Evolutionary conservation across 2,888 invertebrate species (phyloP), one percentile per base, ranked within the genome.

Genomic region (Agrotis exclamationis): DNA sequence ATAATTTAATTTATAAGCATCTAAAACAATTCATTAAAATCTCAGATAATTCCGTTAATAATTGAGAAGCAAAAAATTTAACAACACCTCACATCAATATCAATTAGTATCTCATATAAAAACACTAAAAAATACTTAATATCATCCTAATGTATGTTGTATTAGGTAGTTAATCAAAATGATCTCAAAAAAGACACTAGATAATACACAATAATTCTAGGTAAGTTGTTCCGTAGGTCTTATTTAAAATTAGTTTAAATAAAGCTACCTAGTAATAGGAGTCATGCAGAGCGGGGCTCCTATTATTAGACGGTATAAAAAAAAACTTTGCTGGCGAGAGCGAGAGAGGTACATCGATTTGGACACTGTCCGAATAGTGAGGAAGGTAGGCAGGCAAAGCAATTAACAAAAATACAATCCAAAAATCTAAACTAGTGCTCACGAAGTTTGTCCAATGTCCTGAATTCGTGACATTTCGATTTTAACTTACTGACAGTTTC

Each of bases 61-160:
- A 57, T 4, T 60, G 33, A 28, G 11, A 16, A n/a, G 44, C 57
- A 77, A 78, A 84, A 84, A 78, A 45, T 0, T 13, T 82, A 72
- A 75, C 78, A 70, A 69, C 71, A 74, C 6, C 22, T 63, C 59
- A 51, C 84, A 83, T 84, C 65, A 83, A 79, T 84, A 82, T 80
- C 80, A 84, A 83, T 84, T 83, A 84, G 65, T 50, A 33, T 70
- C 56, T 47, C 22, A 24, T 22, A 62, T 48, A 74, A 73, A 82
- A 75, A 45, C 58, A 24, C n/a, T 11, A 7, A 45, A 54, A 66
- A 68, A 53, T 58, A 44, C 60, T 44, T 71, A 62, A 59, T 68
- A 63, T 50, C 28, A 70, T 65, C 48, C 51, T 76, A 66, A 72
- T 79, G 60, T 56, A 50, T 56, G 45, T 58, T 54, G 75, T 62